phyloP scores from a whole-genome alignment of 2,797 vertebrate genomes.

The Centroberyx gerrardi region DNA sequence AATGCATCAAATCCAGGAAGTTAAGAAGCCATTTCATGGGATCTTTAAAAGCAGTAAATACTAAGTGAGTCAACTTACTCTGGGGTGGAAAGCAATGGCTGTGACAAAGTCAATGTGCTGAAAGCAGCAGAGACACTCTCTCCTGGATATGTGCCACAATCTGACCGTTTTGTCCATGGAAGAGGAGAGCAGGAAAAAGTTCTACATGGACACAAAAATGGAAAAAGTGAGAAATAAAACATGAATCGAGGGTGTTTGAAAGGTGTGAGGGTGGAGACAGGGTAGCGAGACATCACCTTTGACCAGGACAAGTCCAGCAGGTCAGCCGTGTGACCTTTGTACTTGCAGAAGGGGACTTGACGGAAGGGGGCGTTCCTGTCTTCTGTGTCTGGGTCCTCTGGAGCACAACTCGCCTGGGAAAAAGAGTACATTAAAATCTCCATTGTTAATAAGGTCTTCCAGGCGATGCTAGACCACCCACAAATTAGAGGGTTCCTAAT shows the following conservation, averaged over 20 bases:
- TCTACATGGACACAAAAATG: slow-evolving; percentile 80
- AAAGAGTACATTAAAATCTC: background rate
- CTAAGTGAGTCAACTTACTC: slow-evolving; percentile 86
- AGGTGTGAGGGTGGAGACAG: background rate
- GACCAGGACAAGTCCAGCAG: slow-evolving; percentile 99
- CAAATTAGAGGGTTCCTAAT: background rate
- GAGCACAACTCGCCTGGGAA: slow-evolving; percentile 87
- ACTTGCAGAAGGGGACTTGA: slow-evolving; percentile 97
- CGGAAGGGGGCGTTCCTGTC: slow-evolving; percentile 96
- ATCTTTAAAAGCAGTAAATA: background rate
- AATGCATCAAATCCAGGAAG: too few species aligned
- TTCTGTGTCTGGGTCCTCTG: slow-evolving; percentile 93
- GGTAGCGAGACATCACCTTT: slow-evolving; percentile 84
- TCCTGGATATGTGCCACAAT: slow-evolving; percentile 98
- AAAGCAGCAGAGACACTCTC: slow-evolving; percentile 99
- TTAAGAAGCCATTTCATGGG: too few species aligned
- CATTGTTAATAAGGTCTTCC: background rate
- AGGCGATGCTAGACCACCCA: background rate
- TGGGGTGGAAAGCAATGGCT: slow-evolving; percentile 98
- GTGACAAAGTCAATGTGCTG: slow-evolving; percentile 99
- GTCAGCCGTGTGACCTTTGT: slow-evolving; percentile 99
- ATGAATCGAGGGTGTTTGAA: background rate
- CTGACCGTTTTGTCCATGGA: slow-evolving; percentile 99
- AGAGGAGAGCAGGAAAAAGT: slow-evolving; percentile 99
- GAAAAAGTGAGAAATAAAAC: background rate